Base-by-base conservation (phyloP, 1,140 invertebrate species). In the Drosophila nigrodunni region DNA sequence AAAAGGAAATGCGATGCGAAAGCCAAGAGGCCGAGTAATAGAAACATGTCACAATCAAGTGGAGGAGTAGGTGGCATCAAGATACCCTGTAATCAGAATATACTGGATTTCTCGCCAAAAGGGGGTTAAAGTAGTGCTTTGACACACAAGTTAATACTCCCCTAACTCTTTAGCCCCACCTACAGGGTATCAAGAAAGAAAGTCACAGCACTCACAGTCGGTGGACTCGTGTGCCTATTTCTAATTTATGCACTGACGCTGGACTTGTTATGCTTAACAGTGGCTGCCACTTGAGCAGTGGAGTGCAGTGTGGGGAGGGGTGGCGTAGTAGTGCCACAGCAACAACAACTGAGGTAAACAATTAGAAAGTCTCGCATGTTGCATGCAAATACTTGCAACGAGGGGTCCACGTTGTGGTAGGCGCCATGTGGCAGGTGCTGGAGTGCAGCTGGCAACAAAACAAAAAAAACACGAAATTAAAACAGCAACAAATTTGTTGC, bases 401-500 rank as follows among this genome's bases (percentile, higher is more conserved):
- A 9, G 41, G 46, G 30, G 41, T 43, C 41, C 41, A 13, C 41
- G n/a, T n/a, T 15, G 46, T 13, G 62, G 34, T 35, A 41, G 13
- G 39, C 1, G 49, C 5, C 64, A 9, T 18, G 76, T 62, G 55
- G 72, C 80, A 65, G 65, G 37, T 58, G 37, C 54, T 54, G 39
- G 44, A 80, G 80, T 85, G 80, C 54, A 87, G 69, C 85, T 88
- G 82, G 83, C 82, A 82, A 30, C 25, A 30, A 30, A 77, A 87
- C 50, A 88, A 88, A 87, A 87, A 80, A 78, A 78, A 82, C 71
- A 87, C 54, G 79, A 88, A 87, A 78, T 88, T 80, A 80, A 89
- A 89, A 80, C 80, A 68, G 80, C 83, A 83, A 88, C 82, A 87
- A 87, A 87, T 88, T 87, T 87, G 82, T 78, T 78, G 82, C 82